A percentile compares a stretch with the other conserved stretches of the same genome.
Conservation (phyloP, 2,888 invertebrate species). For the Hesperia comma region DNA sequence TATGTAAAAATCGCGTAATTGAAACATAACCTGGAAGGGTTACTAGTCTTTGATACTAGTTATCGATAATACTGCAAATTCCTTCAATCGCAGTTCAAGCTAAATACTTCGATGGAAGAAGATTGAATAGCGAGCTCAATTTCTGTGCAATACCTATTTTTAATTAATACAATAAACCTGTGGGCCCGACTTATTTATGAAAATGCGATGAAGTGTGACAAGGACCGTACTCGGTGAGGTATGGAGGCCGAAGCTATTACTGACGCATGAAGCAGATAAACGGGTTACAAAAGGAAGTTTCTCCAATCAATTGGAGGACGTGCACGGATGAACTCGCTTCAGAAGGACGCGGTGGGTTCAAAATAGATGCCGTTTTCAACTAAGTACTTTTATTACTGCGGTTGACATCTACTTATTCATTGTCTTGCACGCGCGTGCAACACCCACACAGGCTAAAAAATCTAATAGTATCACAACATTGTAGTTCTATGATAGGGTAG, state of each 20-base stretch:
- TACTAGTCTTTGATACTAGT: too few species aligned
- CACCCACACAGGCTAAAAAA: too few species aligned
- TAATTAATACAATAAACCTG: background rate
- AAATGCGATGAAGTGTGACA: conserved; percentile 28
- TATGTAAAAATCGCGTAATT: too few species aligned
- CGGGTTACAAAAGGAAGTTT: conserved; percentile 41
- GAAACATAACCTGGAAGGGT: too few species aligned
- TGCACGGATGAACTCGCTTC: conserved; percentile 40
- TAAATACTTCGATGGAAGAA: conserved; percentile 3
- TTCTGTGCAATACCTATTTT: background rate
- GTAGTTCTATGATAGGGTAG: too few species aligned
- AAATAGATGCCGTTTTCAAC: conserved; percentile 40
- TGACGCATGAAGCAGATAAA: conserved; percentile 27
- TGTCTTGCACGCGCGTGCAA: too few species aligned
- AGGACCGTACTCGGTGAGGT: conserved; percentile 21
- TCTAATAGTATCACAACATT: too few species aligned
- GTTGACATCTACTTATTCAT: too few species aligned
- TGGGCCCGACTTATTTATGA: conserved; percentile 3
- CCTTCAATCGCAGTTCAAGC: background rate
- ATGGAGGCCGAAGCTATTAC: conserved; percentile 25
- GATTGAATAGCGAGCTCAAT: background rate
- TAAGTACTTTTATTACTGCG: background rate
- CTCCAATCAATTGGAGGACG: conserved; percentile 40
- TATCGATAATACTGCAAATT: too few species aligned
- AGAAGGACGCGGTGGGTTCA: conserved; percentile 41